phyloP scores from a whole-genome alignment of 1,140 invertebrate genomes.

The Ceratoteleas bidentatus region DNA sequence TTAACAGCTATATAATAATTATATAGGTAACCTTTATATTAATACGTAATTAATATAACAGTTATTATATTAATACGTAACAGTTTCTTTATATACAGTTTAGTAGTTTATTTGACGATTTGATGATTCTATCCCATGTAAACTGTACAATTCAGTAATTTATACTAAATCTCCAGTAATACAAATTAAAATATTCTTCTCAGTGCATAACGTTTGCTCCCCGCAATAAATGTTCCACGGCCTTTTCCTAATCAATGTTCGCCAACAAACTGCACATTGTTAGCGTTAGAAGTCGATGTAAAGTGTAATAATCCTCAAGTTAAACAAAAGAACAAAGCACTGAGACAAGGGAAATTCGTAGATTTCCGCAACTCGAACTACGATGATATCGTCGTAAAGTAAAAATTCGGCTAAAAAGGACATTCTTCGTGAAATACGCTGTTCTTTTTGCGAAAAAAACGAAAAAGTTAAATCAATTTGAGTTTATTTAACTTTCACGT shows the following conservation, averaged over 20 bases:
- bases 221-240: constrained; percentile 55
- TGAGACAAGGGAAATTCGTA: background rate
- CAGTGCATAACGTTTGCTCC: constrained; percentile 48
- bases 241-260: constrained; percentile 56
- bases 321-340: background rate
- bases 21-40: too few relatives aligned
- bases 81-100: too few relatives aligned
- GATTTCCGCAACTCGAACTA: background rate
- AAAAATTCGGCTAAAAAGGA: background rate
- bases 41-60: too few relatives aligned
- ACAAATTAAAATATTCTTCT: background rate
- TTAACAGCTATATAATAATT: too few relatives aligned
- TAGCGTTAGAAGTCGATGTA: constrained; percentile 57
- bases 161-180: too few relatives aligned
- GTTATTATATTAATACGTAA: too few relatives aligned
- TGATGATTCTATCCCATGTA: too few relatives aligned
- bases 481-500: background rate
- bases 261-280: constrained; percentile 63
- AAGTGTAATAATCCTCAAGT: constrained; percentile 37
- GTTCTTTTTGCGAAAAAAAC: too few relatives aligned
- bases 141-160: too few relatives aligned
- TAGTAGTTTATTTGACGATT: too few relatives aligned
- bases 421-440: too few relatives aligned
- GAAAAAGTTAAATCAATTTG: background rate
- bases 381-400: background rate